Conservation (phyloP, 1,140 invertebrate species). For the Pseudomyrmex concolor region DNA sequence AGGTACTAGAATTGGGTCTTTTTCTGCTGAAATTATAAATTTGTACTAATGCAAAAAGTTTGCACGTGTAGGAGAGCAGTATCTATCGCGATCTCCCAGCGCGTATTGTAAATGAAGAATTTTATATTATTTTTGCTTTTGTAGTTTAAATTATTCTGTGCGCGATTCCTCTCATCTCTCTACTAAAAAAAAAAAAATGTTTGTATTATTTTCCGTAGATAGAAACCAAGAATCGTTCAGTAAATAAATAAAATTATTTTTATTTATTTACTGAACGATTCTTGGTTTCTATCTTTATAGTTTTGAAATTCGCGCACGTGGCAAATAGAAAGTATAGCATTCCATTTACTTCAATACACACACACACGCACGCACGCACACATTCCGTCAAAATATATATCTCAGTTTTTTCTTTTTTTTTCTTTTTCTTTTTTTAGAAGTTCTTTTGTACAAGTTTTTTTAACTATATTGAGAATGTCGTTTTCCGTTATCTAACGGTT, state of each 20-base stretch:
- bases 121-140: neutral
- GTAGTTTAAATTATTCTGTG: too few species aligned
- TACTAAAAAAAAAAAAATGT: conserved; percentile 21
- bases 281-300: neutral
- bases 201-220: neutral
- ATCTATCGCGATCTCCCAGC: too few species aligned
- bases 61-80: too few species aligned
- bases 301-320: neutral
- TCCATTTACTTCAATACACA: neutral
- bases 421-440: neutral
- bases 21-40: neutral
- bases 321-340: conserved; percentile 4
- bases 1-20: too few species aligned
- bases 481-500: conserved; percentile 13
- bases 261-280: conserved; percentile 11
- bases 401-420: neutral
- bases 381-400: neutral
- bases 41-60: too few species aligned
- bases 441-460: neutral
- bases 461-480: conserved; percentile 7
- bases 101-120: neutral
- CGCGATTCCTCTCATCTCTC: neutral
- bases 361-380: too few species aligned
- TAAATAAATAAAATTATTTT: too few species aligned
- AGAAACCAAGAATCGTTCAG: too few species aligned